These are phyloP conservation scores for Callorhinus ursinus DNA, from an alignment of 2,113 vertebrate genomes.

Conservation along the genomic window DNA sequence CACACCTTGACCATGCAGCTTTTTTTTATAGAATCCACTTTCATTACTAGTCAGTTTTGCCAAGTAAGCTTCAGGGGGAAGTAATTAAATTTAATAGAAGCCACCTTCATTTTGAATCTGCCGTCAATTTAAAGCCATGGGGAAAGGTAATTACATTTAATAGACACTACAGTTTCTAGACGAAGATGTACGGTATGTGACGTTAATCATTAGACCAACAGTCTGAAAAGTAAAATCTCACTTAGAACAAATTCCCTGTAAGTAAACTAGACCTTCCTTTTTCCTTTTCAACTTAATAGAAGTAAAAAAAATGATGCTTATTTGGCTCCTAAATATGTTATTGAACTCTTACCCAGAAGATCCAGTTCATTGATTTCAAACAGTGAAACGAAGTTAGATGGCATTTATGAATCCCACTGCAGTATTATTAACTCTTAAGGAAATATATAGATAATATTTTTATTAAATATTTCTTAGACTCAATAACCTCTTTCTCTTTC, in stretches of 20 bases:
- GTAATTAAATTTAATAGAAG: slow-evolving; percentile 84
- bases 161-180: slow-evolving; percentile 76
- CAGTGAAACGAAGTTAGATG: slow-evolving; percentile 72
- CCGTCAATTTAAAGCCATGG: slow-evolving; percentile 81
- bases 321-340: slow-evolving; percentile 77
- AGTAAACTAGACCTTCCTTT: slow-evolving; percentile 59
- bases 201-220: slow-evolving; percentile 76
- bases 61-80: slow-evolving; percentile 82
- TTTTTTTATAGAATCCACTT: slow-evolving; percentile 76
- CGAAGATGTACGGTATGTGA: slow-evolving; percentile 76
- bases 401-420: slow-evolving; percentile 78
- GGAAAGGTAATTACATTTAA: slow-evolving; percentile 83
- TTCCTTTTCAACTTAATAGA: slow-evolving; percentile 66
- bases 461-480: slow-evolving; percentile 79
- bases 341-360: slow-evolving; percentile 83
- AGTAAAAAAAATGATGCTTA: slow-evolving; percentile 73
- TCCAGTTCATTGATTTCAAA: slow-evolving; percentile 84
- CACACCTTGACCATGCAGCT: slow-evolving; percentile 71
- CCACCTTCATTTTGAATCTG: slow-evolving; percentile 83
- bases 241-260: slow-evolving; percentile 73
- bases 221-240: slow-evolving; percentile 78
- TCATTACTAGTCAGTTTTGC: slow-evolving; percentile 80
- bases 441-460: slow-evolving; percentile 83
- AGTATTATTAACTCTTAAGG: slow-evolving; percentile 82
- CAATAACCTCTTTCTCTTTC: slow-evolving; percentile 80